Percentiles rank a stretch among this genome's conserved stretches.
These are phyloP conservation scores for Amia ocellicauda DNA, from an alignment of 2,113 vertebrate genomes.

Conservation along the genomic window DNA sequence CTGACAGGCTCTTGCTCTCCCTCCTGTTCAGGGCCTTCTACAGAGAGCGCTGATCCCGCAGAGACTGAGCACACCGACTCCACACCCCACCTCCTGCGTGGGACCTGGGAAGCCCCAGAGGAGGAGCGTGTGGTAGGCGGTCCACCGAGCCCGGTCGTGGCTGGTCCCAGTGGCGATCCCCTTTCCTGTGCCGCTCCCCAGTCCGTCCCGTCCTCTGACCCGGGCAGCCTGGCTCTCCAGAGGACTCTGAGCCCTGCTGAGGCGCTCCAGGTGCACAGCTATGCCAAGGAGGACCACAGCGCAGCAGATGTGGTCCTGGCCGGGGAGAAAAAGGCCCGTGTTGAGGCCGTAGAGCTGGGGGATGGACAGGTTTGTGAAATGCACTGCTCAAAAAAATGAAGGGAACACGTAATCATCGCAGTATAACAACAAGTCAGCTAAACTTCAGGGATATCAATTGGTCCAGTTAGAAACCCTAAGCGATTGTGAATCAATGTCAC, in stretches of 20 bases:
- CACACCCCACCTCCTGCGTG: constrained; percentile 32
- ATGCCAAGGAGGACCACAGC: constrained; percentile 63
- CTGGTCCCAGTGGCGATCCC: not conserved
- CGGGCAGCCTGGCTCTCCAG: constrained; percentile 71
- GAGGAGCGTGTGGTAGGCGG: no score
- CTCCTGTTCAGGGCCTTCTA: not conserved
- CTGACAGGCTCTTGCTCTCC: not conserved
- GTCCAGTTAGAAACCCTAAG: no score
- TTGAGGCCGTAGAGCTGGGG: constrained; percentile 54
- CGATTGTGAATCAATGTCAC: no score
- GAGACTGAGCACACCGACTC: no score
- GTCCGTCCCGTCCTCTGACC: constrained; percentile 67
- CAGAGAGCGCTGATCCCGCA: no score
- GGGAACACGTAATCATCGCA: no score
- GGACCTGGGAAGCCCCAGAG: constrained; percentile 13
- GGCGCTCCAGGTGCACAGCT: constrained; percentile 79
- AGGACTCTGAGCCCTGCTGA: constrained; percentile 68
- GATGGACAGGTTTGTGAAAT: constrained; percentile 63
- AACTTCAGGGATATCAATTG: no score
- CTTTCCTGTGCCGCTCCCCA: constrained; percentile 5
- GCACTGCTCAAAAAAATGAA: no score
- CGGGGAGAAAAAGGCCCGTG: no score
- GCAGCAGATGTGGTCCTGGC: constrained; percentile 49
- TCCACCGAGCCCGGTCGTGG: no score
- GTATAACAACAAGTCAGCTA: no score